A percentile compares a stretch with the other conserved stretches of the same genome.
Conservation (phyloP, 2,113 vertebrate genomes). For the Microcebus jonahi region DNA sequence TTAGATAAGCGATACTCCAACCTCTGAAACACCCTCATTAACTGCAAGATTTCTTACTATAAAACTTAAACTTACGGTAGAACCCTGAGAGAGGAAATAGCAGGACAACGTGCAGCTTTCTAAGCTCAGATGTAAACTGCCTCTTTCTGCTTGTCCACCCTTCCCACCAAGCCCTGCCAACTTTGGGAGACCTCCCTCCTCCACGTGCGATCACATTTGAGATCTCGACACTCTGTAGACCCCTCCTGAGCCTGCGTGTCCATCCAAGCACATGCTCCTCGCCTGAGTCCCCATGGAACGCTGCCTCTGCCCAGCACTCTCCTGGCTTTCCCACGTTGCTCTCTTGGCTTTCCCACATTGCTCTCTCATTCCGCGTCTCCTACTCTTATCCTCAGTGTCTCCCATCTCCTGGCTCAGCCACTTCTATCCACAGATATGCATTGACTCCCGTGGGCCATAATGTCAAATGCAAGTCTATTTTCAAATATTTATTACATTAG, state of each 20-base stretch:
- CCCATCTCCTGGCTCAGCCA: fast-evolving
- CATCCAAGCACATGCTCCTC: fast-evolving
- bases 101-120: no score
- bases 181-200: no score
- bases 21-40: neutral
- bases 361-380: neutral
- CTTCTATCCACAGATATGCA: neutral
- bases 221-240: fast-evolving
- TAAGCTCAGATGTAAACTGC: fast-evolving
- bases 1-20: fast-evolving
- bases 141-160: no score
- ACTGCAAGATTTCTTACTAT: neutral
- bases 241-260: fast-evolving
- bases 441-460: fast-evolving
- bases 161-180: neutral
- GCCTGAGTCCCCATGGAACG: fast-evolving
- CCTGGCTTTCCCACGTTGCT: no score
- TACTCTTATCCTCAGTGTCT: neutral
- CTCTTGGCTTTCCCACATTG: fast-evolving
- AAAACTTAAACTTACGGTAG: neutral
- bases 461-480: neutral
- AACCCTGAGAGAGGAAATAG: fast-evolving
- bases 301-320: no score
- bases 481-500: neutral
- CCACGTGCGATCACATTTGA: neutral